A percentile compares a stretch with the other conserved stretches of the same genome.
Evolutionary conservation across 2,113 vertebrate species (phyloP).

Genomic region (Calyptomena viridis): DNA sequence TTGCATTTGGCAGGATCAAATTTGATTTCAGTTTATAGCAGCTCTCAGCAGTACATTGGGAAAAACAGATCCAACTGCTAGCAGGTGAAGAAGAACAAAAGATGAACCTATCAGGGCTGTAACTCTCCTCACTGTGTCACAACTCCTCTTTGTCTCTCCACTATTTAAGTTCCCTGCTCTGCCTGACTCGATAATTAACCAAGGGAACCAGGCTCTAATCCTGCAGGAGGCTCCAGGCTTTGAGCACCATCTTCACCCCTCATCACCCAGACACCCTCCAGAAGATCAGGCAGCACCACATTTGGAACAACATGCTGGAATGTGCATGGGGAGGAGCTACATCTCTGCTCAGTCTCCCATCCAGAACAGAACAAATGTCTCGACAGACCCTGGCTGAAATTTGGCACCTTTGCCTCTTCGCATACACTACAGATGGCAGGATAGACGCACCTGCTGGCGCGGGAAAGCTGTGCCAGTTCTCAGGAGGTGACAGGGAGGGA

Average conservation of each 20-base stretch:
- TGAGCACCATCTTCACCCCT: not conserved
- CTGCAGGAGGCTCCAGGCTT: rapidly evolving
- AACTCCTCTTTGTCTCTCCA: not conserved
- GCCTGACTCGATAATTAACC: not conserved
- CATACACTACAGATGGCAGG: slow-evolving; percentile 44
- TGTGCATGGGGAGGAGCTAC: not conserved
- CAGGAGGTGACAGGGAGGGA: not conserved
- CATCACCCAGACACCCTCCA: rapidly evolving
- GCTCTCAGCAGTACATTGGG: not conserved
- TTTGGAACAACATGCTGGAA: not conserved
- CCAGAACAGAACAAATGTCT: not conserved
- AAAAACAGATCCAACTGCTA: not conserved
- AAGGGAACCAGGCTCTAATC: not conserved
- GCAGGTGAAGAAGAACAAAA: not conserved
- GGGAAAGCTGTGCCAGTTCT: slow-evolving; percentile 17
- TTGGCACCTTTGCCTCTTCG: not conserved
- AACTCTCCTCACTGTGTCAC: not conserved
- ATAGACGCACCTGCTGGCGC: slow-evolving; percentile 11
- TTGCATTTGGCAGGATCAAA: slow-evolving; percentile 22
- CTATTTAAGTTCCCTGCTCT: not conserved
- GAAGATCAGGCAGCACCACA: not conserved
- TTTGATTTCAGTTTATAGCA: slow-evolving; percentile 4
- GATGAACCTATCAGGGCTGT: not conserved
- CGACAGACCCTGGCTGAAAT: slow-evolving; percentile 39
- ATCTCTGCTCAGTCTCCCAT: not conserved